Conservation (phyloP, 1,140 invertebrate species). For the Berghia stephanieae region DNA sequence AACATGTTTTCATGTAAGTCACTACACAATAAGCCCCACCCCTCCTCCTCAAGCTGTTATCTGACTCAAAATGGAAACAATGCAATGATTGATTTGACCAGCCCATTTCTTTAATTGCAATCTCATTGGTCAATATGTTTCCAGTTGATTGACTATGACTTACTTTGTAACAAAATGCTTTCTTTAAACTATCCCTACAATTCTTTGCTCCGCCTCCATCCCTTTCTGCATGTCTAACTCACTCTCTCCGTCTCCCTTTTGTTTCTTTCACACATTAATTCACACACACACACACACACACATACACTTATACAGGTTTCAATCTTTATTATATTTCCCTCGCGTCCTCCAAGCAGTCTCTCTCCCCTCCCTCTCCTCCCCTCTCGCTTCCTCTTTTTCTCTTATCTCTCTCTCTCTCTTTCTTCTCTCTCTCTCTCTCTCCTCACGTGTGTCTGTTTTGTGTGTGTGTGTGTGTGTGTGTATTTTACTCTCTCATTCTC, state of each 20-base stretch:
- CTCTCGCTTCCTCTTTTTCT: not conserved
- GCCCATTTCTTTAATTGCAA: too few relatives aligned
- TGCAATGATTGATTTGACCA: too few relatives aligned
- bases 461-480: too few relatives aligned
- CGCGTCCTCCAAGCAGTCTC: not conserved
- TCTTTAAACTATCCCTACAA: not conserved
- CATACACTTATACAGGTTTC: too few relatives aligned
- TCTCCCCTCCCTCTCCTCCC: not conserved
- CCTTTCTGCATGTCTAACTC: not conserved
- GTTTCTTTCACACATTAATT: not conserved
- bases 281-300: not conserved
- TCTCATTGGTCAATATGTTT: too few relatives aligned
- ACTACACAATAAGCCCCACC: too few relatives aligned
- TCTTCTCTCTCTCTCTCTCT: not conserved
- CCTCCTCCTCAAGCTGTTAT: too few relatives aligned
- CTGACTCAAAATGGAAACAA: too few relatives aligned
- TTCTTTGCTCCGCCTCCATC: not conserved
- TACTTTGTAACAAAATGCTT: not conserved
- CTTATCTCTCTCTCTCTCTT: not conserved
- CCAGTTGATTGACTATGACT: too few relatives aligned
- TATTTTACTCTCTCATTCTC: not conserved
- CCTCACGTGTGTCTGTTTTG: too few relatives aligned
- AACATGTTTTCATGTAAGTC: too few relatives aligned
- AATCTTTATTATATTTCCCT: too few relatives aligned
- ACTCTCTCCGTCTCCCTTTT: not conserved